Evolutionary conservation across 2,797 vertebrate species (phyloP), one percentile per base, ranked within the genome.

Genomic region (Leucoraja ocellata): DNA sequence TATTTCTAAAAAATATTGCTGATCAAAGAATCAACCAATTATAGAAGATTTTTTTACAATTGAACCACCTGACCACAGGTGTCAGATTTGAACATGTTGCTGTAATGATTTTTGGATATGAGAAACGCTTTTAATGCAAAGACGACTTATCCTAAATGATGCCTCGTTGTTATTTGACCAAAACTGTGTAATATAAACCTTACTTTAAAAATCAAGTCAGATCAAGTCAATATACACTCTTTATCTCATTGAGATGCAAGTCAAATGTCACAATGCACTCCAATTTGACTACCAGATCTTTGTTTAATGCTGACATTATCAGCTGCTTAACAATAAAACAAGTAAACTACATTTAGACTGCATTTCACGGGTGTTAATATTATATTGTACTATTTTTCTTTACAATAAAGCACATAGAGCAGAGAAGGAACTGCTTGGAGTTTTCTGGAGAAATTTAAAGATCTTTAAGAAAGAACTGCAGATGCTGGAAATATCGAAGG

Each of bases 21-120:
- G 98, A 99, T 99, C 98, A 98, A 99, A 99, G 99, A 98, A 98
- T 99, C 98, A 99, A 99, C 98, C 98, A 99, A 99, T 99, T 99
- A 99, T 98, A 97, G 96, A 46, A 97, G 97, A 98, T 98, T 98
- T 98, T 98, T 98, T 98, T 98, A 98, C 98, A 99, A 99, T 99
- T 98, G 98, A 99, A 99, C 99, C 98, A 99, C 97, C 46, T 98
- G 98, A 99, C 98, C 98, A 97, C 98, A 99, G 98, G 98, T 99
- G 98, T 98, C 97, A 99, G 98, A 98, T 98, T 98, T 98, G 99
- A 98, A 98, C 98, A 97, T 98, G 97, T 97, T 97, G 96, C 96
- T 97, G 97, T 97, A 97, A 97, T 98, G 97, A 97, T 97, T 98
- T 97, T 81, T 96, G 97, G 96, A 96, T 98, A 98, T 96, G 96